Evolutionary conservation across 2,797 vertebrate species (phyloP), one percentile per base, ranked within the genome.

Genomic region (Melanotaenia pygmaea): DNA sequence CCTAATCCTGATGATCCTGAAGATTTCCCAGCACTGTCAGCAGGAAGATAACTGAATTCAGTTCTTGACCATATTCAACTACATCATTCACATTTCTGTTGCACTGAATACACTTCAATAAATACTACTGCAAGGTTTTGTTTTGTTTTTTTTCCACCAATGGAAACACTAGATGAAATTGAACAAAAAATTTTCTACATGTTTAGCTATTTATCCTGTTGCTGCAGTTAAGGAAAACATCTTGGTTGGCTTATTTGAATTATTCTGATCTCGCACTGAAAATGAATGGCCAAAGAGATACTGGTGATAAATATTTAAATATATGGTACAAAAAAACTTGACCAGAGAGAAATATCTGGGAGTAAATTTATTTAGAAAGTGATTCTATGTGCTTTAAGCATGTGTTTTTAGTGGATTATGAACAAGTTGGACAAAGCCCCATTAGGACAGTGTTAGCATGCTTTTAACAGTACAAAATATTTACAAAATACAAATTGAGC

Each of bases 1-100:
- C 98, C 98, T 65, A 95, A 99, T 81, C 97, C 98, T 60, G 97
- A 99, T 82, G 96, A 99, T 89, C 98, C 97, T 68, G 97, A 99
- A 88, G 98, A 97, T 92, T 99, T 99, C 85, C 97, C 98, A 86
- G 98, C 97, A 86, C 94, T 99, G 80, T 94, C 95, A 1, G 67
- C 85, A 59, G 83, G 86, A 80, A 87, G 5, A 80, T 92, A 60
- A 88, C 30, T n/a, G 18, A 63, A 45, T 51, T 68, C 47, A 78
- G 56, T 43, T 43, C 50, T 56, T 56, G 24, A 56, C 22, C 53
- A 59, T 71, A 45, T 63, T 3, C 28, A 74, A 18, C 38, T 53
- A 12, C 50, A 45, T 26, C 58, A 58, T 74, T 75, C 57, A 78
- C 66, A 59, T 81, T 83, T 81, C 65, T 79, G 81, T 73, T 82